Evolutionary conservation across 2,113 vertebrate genomes (phyloP).

Genomic region (Carassius carassius): DNA sequence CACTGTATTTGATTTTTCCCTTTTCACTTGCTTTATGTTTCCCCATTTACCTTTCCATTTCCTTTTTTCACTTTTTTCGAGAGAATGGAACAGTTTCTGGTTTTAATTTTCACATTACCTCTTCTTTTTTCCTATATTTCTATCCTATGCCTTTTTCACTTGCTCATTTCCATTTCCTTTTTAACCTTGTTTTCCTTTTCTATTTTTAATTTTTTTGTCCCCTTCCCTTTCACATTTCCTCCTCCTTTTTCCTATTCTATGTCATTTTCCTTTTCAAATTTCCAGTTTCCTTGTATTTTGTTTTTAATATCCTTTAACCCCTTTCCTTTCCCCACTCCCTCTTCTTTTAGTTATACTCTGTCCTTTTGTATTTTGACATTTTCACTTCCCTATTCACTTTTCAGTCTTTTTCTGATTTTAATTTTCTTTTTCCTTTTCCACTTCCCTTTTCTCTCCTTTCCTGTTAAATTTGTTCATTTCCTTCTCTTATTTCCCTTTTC

Average conservation of each 20-base stretch:
- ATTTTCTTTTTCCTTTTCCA: background rate
- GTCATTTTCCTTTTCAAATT: background rate
- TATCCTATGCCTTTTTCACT: background rate
- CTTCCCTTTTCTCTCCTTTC: background rate
- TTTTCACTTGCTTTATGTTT: background rate
- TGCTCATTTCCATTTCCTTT: background rate
- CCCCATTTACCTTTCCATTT: background rate
- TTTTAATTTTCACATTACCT: background rate
- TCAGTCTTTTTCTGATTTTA: background rate
- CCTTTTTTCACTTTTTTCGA: background rate
- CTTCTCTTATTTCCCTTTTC: background rate
- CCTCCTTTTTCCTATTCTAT: background rate
- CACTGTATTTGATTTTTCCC: background rate
- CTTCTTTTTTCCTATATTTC: background rate
- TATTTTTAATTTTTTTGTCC: background rate
- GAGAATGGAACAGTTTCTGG: background rate
- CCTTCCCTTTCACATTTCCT: background rate
- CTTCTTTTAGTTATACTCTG: background rate
- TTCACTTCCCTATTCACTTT: background rate
- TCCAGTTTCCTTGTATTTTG: background rate
- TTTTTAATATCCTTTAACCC: background rate
- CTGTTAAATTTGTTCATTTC: background rate
- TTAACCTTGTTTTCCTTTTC: background rate
- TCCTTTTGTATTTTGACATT: background rate
- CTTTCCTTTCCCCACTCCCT: background rate